These are phyloP conservation scores for Corythaeola cristata DNA, from an alignment of 2,113 vertebrate genomes.

Conservation along the genomic window DNA sequence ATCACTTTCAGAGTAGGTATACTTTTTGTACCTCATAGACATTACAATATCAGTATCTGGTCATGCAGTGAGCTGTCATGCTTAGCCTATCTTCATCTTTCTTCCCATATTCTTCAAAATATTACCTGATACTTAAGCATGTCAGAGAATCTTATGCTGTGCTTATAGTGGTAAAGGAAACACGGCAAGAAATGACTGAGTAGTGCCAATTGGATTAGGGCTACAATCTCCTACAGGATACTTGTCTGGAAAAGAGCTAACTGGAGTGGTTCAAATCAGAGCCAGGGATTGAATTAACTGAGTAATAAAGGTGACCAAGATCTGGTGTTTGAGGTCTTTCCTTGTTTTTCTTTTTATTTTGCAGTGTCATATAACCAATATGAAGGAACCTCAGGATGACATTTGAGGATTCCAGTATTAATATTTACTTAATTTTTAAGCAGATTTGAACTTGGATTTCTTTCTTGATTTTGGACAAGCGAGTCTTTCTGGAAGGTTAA, in stretches of 20 bases:
- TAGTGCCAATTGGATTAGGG: background rate
- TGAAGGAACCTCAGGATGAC: background rate
- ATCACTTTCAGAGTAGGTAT: background rate
- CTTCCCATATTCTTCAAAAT: background rate
- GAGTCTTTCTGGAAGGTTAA: background rate
- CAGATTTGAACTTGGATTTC: background rate
- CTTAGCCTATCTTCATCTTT: background rate
- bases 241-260: background rate
- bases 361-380: background rate
- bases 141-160: background rate
- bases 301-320: background rate
- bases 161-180: background rate
- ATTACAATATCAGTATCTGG: background rate
- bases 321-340: background rate
- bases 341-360: background rate
- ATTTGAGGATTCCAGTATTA: background rate
- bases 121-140: background rate
- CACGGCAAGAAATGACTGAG: background rate
- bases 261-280: background rate
- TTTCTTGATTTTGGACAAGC: background rate
- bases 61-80: background rate
- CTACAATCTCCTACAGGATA: background rate
- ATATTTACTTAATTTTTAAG: background rate
- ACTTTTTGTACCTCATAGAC: background rate
- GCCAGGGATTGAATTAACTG: background rate